phyloP scores from a whole-genome alignment of 1,140 invertebrate genomes.

The Oryctes rhinoceros region DNA sequence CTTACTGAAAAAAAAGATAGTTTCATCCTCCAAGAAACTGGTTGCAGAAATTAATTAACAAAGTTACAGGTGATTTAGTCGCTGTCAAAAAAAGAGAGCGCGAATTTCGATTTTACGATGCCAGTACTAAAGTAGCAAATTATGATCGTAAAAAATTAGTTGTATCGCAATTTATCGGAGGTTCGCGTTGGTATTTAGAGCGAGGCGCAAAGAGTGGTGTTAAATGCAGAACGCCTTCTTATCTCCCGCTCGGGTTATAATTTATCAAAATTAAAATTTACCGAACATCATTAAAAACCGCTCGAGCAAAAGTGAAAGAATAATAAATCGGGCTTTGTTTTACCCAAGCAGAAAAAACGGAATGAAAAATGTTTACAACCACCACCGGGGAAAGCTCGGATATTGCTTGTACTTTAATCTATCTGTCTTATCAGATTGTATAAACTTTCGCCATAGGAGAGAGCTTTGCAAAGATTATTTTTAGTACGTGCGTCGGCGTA shows the following conservation, averaged over 20 bases:
- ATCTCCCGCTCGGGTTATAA: neutral
- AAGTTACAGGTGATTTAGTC: slow-evolving; percentile 5
- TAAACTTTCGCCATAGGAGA: neutral
- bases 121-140: neutral
- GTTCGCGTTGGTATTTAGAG: neutral
- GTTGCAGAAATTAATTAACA: neutral
- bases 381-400: neutral
- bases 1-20: neutral
- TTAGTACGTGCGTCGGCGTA: slow-evolving; percentile 4
- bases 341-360: neutral
- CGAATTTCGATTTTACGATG: neutral
- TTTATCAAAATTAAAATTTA: slow-evolving; percentile 34
- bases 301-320: slow-evolving; percentile 27
- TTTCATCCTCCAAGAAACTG: neutral
- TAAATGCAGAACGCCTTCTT: slow-evolving; percentile 27
- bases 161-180: slow-evolving; percentile 20
- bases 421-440: slow-evolving; percentile 19
- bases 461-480: slow-evolving; percentile 15
- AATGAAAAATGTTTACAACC: slow-evolving; percentile 29
- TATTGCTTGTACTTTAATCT: slow-evolving; percentile 29
- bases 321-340: slow-evolving; percentile 25
- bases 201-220: neutral
- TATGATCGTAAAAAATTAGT: slow-evolving; percentile 32
- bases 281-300: slow-evolving; percentile 34
- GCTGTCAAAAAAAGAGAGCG: neutral